Evolutionary conservation across 2,797 vertebrate species (phyloP).

Genomic region (Poeciliopsis paucimaculata): DNA sequence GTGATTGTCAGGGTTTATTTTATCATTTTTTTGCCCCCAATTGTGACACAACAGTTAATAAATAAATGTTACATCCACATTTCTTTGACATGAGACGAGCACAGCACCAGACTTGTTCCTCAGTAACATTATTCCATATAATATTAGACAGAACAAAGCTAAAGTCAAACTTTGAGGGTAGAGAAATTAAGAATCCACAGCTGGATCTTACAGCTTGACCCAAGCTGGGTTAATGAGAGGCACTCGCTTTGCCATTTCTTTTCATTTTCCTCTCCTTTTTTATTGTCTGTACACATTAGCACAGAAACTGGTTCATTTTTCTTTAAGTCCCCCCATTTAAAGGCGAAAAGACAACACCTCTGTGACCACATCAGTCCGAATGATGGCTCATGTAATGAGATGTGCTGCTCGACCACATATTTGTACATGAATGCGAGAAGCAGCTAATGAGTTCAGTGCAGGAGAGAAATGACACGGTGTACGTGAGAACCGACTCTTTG

Average conservation of each 20-base stretch:
- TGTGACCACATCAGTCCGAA: slow-evolving; percentile 7
- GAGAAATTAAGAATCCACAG: slow-evolving; percentile 29
- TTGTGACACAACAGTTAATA: slow-evolving; percentile 47
- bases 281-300: slow-evolving; percentile 18
- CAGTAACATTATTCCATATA: slow-evolving; percentile 10
- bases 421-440: slow-evolving; percentile 20
- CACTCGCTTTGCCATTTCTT: slow-evolving; percentile 37
- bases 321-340: slow-evolving; percentile 2
- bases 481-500: slow-evolving; percentile 30
- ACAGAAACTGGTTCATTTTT: not conserved
- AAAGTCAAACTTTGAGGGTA: slow-evolving; percentile 17
- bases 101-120: slow-evolving; percentile 55
- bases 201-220: slow-evolving; percentile 24
- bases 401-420: slow-evolving; percentile 15
- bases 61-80: slow-evolving; percentile 54
- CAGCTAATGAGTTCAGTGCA: slow-evolving; percentile 47
- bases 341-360: slow-evolving; percentile 8
- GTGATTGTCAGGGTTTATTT: slow-evolving; percentile 60
- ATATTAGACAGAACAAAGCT: slow-evolving; percentile 28
- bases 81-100: slow-evolving; percentile 56
- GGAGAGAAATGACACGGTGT: slow-evolving; percentile 26
- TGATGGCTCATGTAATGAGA: not conserved
- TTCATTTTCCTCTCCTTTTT: not conserved
- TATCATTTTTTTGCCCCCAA: slow-evolving; percentile 20
- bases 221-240: slow-evolving; percentile 46